Evolutionary conservation across 2,797 vertebrate species (phyloP).

Genomic region (Notolabrus celidotus): DNA sequence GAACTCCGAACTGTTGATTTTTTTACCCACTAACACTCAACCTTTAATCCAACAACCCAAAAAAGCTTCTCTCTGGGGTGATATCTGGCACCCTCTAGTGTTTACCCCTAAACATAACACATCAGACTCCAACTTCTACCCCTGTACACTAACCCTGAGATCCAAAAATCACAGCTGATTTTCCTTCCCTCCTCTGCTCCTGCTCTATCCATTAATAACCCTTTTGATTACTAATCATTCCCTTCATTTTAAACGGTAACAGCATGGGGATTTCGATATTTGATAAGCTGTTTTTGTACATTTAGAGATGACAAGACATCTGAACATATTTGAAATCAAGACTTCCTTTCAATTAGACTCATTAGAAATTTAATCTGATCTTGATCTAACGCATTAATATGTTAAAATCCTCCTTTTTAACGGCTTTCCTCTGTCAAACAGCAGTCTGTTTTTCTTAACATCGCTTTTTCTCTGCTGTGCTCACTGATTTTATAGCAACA

Average conservation of each 20-base stretch:
- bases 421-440: slow-evolving; percentile 9
- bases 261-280: slow-evolving; percentile 42
- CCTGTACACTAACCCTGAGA: slow-evolving; percentile 81
- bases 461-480: slow-evolving; percentile 5
- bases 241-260: slow-evolving; percentile 12
- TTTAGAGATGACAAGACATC: slow-evolving; percentile 4
- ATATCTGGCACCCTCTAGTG: slow-evolving; percentile 91
- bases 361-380: not conserved
- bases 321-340: not conserved
- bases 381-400: not conserved
- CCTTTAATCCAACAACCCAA: slow-evolving; percentile 63
- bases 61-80: slow-evolving; percentile 88
- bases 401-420: slow-evolving; percentile 5
- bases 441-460: slow-evolving; percentile 3
- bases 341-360: not conserved
- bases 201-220: slow-evolving; percentile 43
- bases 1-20: slow-evolving; percentile 51
- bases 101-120: slow-evolving; percentile 70
- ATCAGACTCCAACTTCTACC: slow-evolving; percentile 64
- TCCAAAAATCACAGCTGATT: slow-evolving; percentile 44
- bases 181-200: slow-evolving; percentile 67
- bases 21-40: slow-evolving; percentile 84
- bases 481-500: slow-evolving; percentile 9
- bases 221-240: slow-evolving; percentile 30
- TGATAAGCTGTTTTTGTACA: slow-evolving; percentile 5